phyloP scores from a whole-genome alignment of 2,797 vertebrate species.

The Esox masquinongy region DNA sequence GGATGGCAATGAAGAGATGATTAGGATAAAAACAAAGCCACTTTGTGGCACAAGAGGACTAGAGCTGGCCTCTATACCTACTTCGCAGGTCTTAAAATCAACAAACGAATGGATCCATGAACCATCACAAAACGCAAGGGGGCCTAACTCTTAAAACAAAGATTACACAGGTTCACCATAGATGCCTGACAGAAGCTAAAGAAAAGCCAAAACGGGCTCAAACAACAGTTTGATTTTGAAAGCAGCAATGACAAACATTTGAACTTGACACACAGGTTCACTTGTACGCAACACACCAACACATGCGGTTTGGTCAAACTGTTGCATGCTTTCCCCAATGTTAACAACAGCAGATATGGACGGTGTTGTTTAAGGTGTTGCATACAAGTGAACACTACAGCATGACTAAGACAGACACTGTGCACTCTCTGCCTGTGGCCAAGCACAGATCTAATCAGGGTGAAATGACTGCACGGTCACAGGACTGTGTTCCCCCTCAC shows the following conservation, averaged over 20 bases:
- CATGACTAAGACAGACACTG: constrained; percentile 44
- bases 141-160: background rate
- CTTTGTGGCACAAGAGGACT: background rate
- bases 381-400: constrained; percentile 26
- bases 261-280: background rate
- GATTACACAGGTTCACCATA: background rate
- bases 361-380: constrained; percentile 8
- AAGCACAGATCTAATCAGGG: constrained; percentile 47
- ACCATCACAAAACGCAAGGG: background rate
- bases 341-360: too few relatives aligned
- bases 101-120: background rate
- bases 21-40: constrained; percentile 6
- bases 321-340: background rate
- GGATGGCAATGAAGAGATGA: constrained; percentile 3
- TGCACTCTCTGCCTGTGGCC: constrained; percentile 47
- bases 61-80: background rate
- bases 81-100: background rate
- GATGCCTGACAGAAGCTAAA: background rate
- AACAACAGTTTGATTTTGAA: background rate
- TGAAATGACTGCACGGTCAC: constrained; percentile 57
- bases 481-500: constrained; percentile 54
- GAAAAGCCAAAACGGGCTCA: background rate
- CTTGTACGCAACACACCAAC: too few relatives aligned
- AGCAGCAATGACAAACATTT: background rate
- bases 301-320: background rate